Evolutionary conservation across 2,888 invertebrate genomes (phyloP).

Genomic region (Dioctria rufipes): DNA sequence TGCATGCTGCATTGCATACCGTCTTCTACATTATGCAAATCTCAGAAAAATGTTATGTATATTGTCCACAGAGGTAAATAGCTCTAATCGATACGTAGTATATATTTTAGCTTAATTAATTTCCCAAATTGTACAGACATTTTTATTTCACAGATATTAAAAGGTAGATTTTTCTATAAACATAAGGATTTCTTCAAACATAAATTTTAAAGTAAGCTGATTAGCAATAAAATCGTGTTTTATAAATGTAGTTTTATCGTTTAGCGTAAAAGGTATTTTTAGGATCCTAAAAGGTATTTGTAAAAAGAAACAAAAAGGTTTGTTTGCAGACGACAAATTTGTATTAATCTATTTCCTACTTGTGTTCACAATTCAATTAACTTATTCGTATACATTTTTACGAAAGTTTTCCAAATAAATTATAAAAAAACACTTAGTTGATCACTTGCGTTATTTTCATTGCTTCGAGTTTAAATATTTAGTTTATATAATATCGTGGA

Average conservation of each 20-base stretch:
- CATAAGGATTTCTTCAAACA: conserved; percentile 35
- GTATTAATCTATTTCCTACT: conserved; percentile 47
- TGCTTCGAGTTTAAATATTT: too few relatives aligned
- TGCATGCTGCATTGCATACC: background rate
- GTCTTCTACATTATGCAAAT: conserved; percentile 34
- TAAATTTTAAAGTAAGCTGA: conserved; percentile 35
- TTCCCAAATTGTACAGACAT: conserved; percentile 33
- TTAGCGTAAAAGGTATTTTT: conserved; percentile 37
- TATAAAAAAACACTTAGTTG: conserved; percentile 39
- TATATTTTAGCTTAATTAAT: conserved; percentile 25
- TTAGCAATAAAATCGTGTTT: conserved; percentile 51
- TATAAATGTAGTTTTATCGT: conserved; percentile 50
- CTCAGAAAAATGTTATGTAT: conserved; percentile 23
- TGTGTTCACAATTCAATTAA: conserved; percentile 45
- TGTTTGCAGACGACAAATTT: conserved; percentile 28
- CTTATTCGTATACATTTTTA: conserved; percentile 45
- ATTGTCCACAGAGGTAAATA: conserved; percentile 37
- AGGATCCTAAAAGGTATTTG: conserved; percentile 30
- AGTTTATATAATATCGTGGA: too few relatives aligned
- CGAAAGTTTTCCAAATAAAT: conserved; percentile 39
- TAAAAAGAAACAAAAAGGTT: conserved; percentile 44
- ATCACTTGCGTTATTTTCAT: background rate
- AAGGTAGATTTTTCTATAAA: background rate
- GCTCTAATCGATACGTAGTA: conserved; percentile 5
- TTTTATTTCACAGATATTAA: conserved; percentile 15